These are phyloP conservation scores for Lichenostomus cassidix DNA, from an alignment of 2,113 vertebrate genomes.

Conservation along the genomic window DNA sequence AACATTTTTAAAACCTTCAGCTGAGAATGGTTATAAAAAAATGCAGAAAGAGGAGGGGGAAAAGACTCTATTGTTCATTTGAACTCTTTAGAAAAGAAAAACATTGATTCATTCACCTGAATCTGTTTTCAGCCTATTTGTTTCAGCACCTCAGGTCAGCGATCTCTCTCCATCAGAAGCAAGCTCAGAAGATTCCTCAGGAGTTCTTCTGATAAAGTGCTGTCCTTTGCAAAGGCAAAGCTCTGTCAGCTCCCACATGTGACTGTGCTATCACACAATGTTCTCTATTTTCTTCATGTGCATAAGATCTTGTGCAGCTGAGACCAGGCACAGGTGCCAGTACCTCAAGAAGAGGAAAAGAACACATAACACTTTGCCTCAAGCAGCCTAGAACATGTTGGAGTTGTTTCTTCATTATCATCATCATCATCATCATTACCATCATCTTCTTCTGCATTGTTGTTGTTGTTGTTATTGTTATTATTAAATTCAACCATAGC, in stretches of 20 bases:
- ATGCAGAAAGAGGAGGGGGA: not conserved
- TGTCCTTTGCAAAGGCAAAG: not conserved
- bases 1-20: constrained; percentile 23
- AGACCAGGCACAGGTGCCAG: not conserved
- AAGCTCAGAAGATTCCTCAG: not conserved
- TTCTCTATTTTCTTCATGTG: not conserved
- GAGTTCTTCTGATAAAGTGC: not conserved
- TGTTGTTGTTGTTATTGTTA: too few relatives aligned
- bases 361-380: not conserved
- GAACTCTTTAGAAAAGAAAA: not conserved
- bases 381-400: not conserved
- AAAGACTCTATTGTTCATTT: not conserved
- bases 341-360: not conserved
- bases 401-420: not conserved
- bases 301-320: not conserved
- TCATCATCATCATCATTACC: not conserved
- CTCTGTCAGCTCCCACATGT: not conserved
- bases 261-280: not conserved
- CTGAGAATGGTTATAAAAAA: not conserved
- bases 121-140: not conserved
- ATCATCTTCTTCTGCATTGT: not conserved
- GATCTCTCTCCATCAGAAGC: not conserved
- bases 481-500: not conserved
- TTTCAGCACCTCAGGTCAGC: not conserved
- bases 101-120: not conserved